A percentile compares a stretch with the other conserved stretches of the same genome.
These are phyloP conservation scores for Drosophila serrata DNA, from an alignment of 1,140 invertebrate species.

Conservation along the genomic window DNA sequence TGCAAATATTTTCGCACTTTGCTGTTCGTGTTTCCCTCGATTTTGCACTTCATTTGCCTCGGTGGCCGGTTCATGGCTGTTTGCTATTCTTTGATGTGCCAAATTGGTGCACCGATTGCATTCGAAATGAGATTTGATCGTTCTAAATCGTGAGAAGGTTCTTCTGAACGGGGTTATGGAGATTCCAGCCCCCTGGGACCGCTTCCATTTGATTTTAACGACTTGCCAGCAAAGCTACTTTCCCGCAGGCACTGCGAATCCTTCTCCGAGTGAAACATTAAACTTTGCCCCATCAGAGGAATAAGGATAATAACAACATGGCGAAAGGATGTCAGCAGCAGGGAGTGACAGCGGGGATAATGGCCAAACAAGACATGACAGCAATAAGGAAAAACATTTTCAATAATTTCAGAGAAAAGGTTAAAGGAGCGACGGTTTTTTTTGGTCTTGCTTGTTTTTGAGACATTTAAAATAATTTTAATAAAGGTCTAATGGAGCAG, in stretches of 20 bases:
- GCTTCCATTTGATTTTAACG: constrained; percentile 50
- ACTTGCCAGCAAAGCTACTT: constrained; percentile 42
- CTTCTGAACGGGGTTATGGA: background rate
- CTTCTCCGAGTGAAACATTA: constrained; percentile 47
- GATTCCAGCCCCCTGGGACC: constrained; percentile 11
- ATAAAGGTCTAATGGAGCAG: background rate
- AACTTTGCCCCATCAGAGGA: constrained; percentile 41
- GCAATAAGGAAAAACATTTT: constrained; percentile 49
- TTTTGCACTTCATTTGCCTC: constrained; percentile 47
- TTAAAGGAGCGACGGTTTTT: constrained; percentile 6
- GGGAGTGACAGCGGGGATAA: constrained; percentile 37
- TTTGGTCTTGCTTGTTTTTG: background rate
- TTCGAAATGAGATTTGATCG: constrained; percentile 35
- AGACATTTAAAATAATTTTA: constrained; percentile 15
- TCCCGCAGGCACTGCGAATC: constrained; percentile 27
- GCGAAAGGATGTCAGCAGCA: constrained; percentile 8
- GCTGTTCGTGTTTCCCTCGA: background rate
- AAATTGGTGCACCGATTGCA: constrained; percentile 55
- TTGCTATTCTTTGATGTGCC: constrained; percentile 39
- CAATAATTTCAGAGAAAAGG: constrained; percentile 25
- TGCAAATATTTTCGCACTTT: constrained; percentile 53
- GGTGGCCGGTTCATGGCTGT: constrained; percentile 8
- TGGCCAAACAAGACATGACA: constrained; percentile 35
- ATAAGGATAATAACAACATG: constrained; percentile 20
- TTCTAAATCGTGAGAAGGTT: constrained; percentile 27